Percentiles rank a stretch among this genome's conserved stretches.
Conservation (phyloP, 2,888 invertebrate genomes). For the Liopterus haemorrhoidalis region DNA sequence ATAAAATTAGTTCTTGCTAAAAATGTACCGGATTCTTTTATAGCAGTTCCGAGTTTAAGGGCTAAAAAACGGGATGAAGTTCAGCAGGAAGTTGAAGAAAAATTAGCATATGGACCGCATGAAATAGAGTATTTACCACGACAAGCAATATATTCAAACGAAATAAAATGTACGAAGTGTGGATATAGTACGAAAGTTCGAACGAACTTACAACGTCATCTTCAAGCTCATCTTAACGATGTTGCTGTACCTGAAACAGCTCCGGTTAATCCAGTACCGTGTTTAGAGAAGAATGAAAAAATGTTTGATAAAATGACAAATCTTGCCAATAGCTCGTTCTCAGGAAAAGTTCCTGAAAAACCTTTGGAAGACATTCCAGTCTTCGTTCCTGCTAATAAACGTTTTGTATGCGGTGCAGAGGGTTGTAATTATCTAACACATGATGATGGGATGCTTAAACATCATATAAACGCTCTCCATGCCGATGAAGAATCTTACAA, state of each 20-base stretch:
- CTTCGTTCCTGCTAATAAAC: conserved; percentile 50
- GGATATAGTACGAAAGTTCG: conserved; percentile 64
- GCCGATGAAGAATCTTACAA: conserved; percentile 47
- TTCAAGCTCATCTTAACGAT: conserved; percentile 59
- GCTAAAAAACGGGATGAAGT: neutral
- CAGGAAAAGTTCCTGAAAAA: conserved; percentile 38
- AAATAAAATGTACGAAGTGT: conserved; percentile 61
- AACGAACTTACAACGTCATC: conserved; percentile 64
- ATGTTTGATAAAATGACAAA: conserved; percentile 85
- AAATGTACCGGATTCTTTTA: neutral
- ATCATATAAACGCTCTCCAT: conserved; percentile 69
- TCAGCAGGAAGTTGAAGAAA: conserved; percentile 30
- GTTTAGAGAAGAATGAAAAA: conserved; percentile 66
- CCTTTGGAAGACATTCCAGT: conserved; percentile 48
- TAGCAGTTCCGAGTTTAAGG: neutral
- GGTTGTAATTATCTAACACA: conserved; percentile 66
- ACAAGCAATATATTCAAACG: conserved; percentile 56
- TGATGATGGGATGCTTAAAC: conserved; percentile 64
- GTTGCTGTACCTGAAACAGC: conserved; percentile 59
- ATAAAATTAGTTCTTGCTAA: conserved; percentile 43
- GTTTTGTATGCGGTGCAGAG: conserved; percentile 67
- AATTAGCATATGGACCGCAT: conserved; percentile 48
- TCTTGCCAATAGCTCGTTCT: conserved; percentile 62
- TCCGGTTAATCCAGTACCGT: conserved; percentile 78
- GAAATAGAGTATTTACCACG: conserved; percentile 61